Percentiles rank a stretch among this genome's conserved stretches.
phyloP scores from a whole-genome alignment of 1,140 invertebrate species.

The Tachypleus tridentatus region DNA sequence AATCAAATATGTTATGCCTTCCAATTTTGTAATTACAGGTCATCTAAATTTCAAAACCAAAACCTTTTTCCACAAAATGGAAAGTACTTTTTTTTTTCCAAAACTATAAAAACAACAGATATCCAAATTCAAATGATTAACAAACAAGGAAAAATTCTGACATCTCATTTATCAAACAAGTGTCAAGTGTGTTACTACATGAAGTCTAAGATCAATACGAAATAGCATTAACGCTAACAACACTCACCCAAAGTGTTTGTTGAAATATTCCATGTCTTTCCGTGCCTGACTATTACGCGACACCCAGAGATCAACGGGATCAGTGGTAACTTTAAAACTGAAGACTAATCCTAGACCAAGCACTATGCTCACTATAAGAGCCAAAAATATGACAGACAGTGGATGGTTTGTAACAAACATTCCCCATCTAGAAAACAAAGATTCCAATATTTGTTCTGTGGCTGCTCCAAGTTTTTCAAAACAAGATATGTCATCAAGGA shows the following conservation, averaged over 20 bases:
- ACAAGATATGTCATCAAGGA: neutral
- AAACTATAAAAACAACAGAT: too few species aligned
- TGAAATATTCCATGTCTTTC: constrained; percentile 78
- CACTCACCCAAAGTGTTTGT: constrained; percentile 57
- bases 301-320: constrained; percentile 98
- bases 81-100: too few species aligned
- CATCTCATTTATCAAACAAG: too few species aligned
- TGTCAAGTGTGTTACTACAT: too few species aligned
- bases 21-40: too few species aligned
- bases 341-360: constrained; percentile 45
- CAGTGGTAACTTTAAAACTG: constrained; percentile 62
- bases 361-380: constrained; percentile 47
- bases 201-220: too few species aligned
- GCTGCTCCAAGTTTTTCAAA: constrained; percentile 63
- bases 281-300: constrained; percentile 70
- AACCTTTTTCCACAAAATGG: too few species aligned
- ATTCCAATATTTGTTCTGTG: constrained; percentile 59
- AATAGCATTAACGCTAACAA: neutral
- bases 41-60: too few species aligned
- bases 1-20: too few species aligned
- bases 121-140: too few species aligned
- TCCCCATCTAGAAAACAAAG: constrained; percentile 68
- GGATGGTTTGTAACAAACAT: constrained; percentile 64
- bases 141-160: too few species aligned
- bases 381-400: constrained; percentile 58